Base-by-base conservation (phyloP, 2,888 invertebrate species). In the Boloria euphrosyne region DNA sequence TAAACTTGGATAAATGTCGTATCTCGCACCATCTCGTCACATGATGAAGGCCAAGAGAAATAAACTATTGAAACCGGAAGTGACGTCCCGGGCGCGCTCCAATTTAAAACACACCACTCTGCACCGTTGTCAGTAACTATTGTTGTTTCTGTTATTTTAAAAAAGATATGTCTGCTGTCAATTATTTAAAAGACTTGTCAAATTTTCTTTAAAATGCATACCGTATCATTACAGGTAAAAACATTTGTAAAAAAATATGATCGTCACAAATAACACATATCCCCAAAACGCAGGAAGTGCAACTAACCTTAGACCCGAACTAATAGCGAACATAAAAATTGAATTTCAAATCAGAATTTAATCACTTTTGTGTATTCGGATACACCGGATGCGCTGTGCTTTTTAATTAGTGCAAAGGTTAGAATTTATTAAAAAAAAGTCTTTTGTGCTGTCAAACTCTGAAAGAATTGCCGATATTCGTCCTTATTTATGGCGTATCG, bases 31-130 rank as follows among this genome's bases (percentile, higher is more conserved):
- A 86, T 86, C 87, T 83, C 87, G 83, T 84, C 89, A 84, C 80
- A 83, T 84, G 87, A 85, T 83, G 84, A 86, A 86, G 89, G 83
- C 86, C 84, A 84, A 83, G 86, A 86, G 85, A 86, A 87, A 87
- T 89, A 89, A 90, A 87, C 89, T 87, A 91, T 90, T 87, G 85
- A 82, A 82, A 89, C 89, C 89, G 91, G 91, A 91, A 90, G 86
- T 90, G 90, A 90, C 91, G 91, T 89, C 82, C 81, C 85, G 77
- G 76, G 77, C 84, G 83, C 81, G 90, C 85, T 89, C 90, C 87
- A 87, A 87, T 90, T 91, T 90, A 85, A 88, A 87, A 83, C 81
- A 76, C 78, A 78, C 78, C 81, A 80, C 81, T 79, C 78, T 75
- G 75, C 76, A 77, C 74, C 78, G 73, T 74, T 69, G 74, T 75